These are phyloP conservation scores for Porites cylindrica DNA, from an alignment of 92 coral and sea anemone species.

Conservation along the genomic window DNA sequence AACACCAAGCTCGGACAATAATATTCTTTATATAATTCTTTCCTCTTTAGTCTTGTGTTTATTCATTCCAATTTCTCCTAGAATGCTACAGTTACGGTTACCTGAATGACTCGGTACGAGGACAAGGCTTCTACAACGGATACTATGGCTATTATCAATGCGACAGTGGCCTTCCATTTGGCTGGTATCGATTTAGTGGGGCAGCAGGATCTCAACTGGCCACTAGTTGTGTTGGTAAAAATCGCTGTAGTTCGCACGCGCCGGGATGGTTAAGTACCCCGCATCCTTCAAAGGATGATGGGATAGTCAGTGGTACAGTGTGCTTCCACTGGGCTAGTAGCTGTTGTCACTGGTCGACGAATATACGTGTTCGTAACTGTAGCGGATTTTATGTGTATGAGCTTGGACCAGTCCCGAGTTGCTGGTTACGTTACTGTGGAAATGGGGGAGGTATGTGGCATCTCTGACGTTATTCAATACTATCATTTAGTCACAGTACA, in stretches of 20 bases:
- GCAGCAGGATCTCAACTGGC: slow-evolving; percentile 68
- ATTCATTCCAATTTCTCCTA: background rate
- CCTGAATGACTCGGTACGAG: slow-evolving; percentile 21
- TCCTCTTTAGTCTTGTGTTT: background rate
- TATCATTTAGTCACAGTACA: no score
- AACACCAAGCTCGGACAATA: no score
- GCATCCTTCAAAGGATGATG: slow-evolving; percentile 58
- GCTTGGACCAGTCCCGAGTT: background rate
- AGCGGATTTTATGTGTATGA: slow-evolving; percentile 66
- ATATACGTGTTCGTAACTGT: slow-evolving; percentile 64
- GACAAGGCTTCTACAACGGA: slow-evolving; percentile 26
- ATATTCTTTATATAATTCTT: background rate
- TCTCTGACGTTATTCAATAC: no score
- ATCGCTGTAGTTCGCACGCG: slow-evolving; percentile 48
- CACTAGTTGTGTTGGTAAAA: slow-evolving; percentile 23
- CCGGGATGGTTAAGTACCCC: slow-evolving; percentile 67
- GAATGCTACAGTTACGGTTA: slow-evolving; percentile 1
- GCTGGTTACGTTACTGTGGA: slow-evolving; percentile 29
- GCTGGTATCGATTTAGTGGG: slow-evolving; percentile 68
- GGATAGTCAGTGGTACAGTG: slow-evolving; percentile 38
- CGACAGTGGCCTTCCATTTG: slow-evolving; percentile 28
- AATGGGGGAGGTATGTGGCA: slow-evolving; percentile 10
- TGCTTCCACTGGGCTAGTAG: slow-evolving; percentile 28
- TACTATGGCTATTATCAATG: slow-evolving; percentile 34
- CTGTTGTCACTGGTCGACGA: slow-evolving; percentile 17